Evolutionary conservation across 2,113 vertebrate genomes (phyloP).

Genomic region (Odontophorus gujanensis): DNA sequence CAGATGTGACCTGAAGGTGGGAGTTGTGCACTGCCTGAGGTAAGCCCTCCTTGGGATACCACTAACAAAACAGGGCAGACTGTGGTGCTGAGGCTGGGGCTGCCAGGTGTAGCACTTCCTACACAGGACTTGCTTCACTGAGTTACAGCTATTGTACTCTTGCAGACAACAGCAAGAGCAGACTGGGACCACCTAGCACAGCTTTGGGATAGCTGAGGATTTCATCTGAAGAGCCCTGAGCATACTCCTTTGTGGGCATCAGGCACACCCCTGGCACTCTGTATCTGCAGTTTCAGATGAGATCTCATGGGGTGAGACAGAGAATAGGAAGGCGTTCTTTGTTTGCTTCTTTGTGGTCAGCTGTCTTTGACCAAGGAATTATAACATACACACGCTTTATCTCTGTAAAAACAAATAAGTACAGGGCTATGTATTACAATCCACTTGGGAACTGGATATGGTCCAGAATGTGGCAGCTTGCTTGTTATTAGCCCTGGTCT

Average conservation of each 20-base stretch:
- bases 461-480: slow-evolving; percentile 22
- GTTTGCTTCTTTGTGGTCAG: background rate
- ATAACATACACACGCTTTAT: background rate
- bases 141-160: background rate
- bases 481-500: background rate
- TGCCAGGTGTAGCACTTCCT: background rate
- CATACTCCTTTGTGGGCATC: background rate
- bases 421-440: background rate
- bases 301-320: background rate
- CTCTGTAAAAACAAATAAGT: slow-evolving; percentile 34
- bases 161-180: background rate
- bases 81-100: background rate
- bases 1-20: accelerated
- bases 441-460: background rate
- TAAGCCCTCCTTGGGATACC: background rate
- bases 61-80: background rate
- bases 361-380: background rate
- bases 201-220: background rate
- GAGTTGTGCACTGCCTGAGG: background rate
- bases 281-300: background rate
- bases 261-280: background rate
- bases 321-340: background rate
- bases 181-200: background rate
- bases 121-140: background rate
- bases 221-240: background rate